Evolutionary conservation across 2,888 invertebrate genomes (phyloP), one percentile per base, ranked within the genome.

Genomic region (Carterocephalus palaemon): DNA sequence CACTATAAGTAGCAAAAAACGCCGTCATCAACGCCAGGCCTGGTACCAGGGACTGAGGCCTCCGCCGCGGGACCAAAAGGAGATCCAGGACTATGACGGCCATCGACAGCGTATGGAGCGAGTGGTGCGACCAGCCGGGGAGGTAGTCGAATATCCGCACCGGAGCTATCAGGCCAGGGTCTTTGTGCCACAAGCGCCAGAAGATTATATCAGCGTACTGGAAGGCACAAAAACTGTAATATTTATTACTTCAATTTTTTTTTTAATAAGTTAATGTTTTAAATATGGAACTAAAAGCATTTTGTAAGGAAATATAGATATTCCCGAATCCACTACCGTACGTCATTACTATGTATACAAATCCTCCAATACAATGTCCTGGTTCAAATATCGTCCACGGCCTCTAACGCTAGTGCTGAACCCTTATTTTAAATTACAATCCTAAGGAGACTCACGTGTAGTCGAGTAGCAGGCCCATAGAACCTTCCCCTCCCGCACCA

Each of bases 101-200:
- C 24, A 64, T 47, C 1, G 75, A 70, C 2, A 68, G 49, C 0
- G 73, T 64, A 34, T 75, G 75, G 7, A 75, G 45, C 0, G 71
- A 70, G 31, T 75, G 74, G 19, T 75, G 73, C 0, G 62, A 49
- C 71, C 70, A 75, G 34, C 41, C 4, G 0, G 75, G 68, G 2
- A 73, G 9, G 48, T 73, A 70, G 0, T 51, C 37, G 39, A 67
- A 68, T 8, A 73, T 47, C 1, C 46, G 45, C 6, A 53, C 50
- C 1, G 74, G 69, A 0, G 63, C 67, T 15, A 75, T 53, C 1
- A 67, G 37, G 0, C 23, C 34, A 0, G 56, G 53, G 4, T 70
- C 47, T 4, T 45, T 54, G 8, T 31, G 26, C 57, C 60, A 74
- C 2, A 70, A 16, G 2, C 46, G 39, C 75, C 75, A 75, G 46